phyloP scores from a whole-genome alignment of 2,888 invertebrate genomes.

The Caenorhabditis sp. region DNA sequence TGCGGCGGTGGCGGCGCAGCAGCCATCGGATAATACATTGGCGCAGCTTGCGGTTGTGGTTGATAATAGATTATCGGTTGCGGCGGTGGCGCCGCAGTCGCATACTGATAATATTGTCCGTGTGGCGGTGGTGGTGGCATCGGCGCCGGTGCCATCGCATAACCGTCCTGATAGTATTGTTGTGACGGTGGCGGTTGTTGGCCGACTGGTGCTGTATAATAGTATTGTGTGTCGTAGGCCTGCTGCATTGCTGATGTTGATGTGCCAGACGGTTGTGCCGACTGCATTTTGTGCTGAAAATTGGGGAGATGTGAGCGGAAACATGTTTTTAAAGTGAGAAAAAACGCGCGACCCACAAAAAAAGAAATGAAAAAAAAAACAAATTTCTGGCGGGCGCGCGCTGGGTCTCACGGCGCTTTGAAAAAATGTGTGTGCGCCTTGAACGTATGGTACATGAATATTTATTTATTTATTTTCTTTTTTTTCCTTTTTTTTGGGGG shows the following conservation, averaged over 20 bases:
- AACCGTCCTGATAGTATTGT: background rate
- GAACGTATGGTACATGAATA: no score
- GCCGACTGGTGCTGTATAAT: background rate
- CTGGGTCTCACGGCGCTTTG: background rate
- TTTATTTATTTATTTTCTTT: no score
- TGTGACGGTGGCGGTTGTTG: background rate
- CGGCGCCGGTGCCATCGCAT: background rate
- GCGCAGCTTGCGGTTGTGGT: constrained; percentile 19
- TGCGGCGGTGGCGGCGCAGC: no score
- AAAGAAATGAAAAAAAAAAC: background rate
- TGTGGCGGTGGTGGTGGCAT: background rate
- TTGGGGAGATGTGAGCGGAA: background rate
- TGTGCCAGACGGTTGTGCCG: background rate
- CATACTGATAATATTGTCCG: background rate
- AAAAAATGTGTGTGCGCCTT: background rate
- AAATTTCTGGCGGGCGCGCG: background rate
- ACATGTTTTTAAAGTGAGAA: background rate
- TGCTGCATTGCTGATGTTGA: background rate
- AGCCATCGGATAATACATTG: constrained; percentile 30
- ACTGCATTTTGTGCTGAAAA: background rate
- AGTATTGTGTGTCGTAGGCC: background rate
- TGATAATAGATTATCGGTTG: constrained; percentile 33
- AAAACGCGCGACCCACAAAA: background rate
- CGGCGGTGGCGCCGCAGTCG: background rate
- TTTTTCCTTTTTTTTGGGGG: no score